Evolutionary conservation across 2,113 vertebrate genomes (phyloP).

Genomic region (Piaya cayana): DNA sequence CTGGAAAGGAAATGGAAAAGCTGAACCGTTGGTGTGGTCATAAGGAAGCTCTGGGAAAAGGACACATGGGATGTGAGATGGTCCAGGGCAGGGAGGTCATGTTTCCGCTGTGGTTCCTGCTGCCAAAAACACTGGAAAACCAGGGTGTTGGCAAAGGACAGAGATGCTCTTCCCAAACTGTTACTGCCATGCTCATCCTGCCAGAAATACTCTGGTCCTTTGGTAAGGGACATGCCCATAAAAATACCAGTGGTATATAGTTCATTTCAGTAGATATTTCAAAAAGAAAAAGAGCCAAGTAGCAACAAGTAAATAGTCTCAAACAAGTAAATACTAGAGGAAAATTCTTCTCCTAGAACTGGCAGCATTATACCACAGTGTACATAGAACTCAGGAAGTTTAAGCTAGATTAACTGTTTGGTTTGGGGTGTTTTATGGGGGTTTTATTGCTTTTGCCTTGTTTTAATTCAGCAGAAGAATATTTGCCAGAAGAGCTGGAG

Average conservation of each 20-base stretch:
- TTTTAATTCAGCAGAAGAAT: slow-evolving; percentile 1
- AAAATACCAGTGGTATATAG: not conserved
- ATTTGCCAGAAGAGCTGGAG: not conserved
- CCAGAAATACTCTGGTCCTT: not conserved
- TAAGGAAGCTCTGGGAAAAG: not conserved
- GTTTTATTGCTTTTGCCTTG: slow-evolving; percentile 5
- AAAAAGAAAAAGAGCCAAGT: not conserved
- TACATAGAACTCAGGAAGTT: not conserved
- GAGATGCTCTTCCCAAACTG: not conserved
- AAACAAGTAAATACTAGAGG: not conserved
- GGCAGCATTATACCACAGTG: not conserved
- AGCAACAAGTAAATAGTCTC: not conserved
- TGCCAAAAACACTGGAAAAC: not conserved
- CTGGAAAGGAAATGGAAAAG: not conserved
- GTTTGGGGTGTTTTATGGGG: not conserved
- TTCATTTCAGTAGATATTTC: not conserved
- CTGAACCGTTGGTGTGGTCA: not conserved
- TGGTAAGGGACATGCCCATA: not conserved
- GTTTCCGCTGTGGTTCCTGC: not conserved
- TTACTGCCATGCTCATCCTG: not conserved
- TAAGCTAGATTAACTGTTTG: not conserved
- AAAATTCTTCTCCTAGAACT: not conserved
- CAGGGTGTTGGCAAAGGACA: not conserved
- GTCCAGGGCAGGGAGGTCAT: rapidly evolving
- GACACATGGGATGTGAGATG: not conserved